Evolutionary conservation across 1,140 invertebrate species (phyloP).

Genomic region (Drosophila nikananu): DNA sequence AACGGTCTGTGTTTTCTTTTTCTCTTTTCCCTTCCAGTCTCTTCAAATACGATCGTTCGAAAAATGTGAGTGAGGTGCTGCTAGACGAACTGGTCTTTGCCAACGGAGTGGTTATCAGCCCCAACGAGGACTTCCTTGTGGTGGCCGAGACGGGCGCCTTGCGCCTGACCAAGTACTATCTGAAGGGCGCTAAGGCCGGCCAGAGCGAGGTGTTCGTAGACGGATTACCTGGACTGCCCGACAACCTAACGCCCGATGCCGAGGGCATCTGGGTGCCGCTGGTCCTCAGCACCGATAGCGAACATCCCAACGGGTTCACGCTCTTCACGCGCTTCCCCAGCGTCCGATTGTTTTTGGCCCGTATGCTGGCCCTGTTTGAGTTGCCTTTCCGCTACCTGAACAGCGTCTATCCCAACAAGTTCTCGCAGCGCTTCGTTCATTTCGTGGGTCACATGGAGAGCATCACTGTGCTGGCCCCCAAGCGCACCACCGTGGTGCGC

Average conservation of each 20-base stretch:
- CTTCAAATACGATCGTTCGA: slow-evolving; percentile 86
- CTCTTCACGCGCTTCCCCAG: slow-evolving; percentile 87
- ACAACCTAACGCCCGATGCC: slow-evolving; percentile 89
- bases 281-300: slow-evolving; percentile 85
- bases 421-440: slow-evolving; percentile 76
- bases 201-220: slow-evolving; percentile 90
- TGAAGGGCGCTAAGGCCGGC: slow-evolving; percentile 90
- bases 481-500: slow-evolving; percentile 86
- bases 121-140: slow-evolving; percentile 91
- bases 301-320: slow-evolving; percentile 86
- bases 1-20: slow-evolving; percentile 17
- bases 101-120: slow-evolving; percentile 91
- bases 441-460: slow-evolving; percentile 86
- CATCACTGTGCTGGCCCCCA: slow-evolving; percentile 69
- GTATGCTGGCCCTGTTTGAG: slow-evolving; percentile 86
- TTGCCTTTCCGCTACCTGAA: slow-evolving; percentile 87
- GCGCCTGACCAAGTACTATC: slow-evolving; percentile 88
- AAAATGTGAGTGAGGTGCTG: slow-evolving; percentile 88
- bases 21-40: slow-evolving; percentile 69
- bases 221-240: slow-evolving; percentile 91
- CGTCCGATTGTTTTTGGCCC: slow-evolving; percentile 87
- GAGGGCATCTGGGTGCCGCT: slow-evolving; percentile 90
- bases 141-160: slow-evolving; percentile 88
- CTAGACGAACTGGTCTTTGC: slow-evolving; percentile 90
- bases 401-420: slow-evolving; percentile 85